phyloP scores from a whole-genome alignment of 2,797 vertebrate species.

The Cryptoblepharus egeriae region DNA sequence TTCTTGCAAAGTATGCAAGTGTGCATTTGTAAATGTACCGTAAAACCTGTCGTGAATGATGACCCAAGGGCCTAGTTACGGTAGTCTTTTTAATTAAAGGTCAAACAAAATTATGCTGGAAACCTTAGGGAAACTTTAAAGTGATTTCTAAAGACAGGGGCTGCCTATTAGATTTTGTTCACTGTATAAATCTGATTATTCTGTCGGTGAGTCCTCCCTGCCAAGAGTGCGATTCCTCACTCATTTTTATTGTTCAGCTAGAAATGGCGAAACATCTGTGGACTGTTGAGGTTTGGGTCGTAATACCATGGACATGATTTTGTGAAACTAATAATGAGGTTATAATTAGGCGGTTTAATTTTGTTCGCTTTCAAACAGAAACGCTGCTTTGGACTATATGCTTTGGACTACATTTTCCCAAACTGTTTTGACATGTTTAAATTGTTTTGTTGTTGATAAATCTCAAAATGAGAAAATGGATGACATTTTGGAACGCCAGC shows the following conservation, averaged over 20 bases:
- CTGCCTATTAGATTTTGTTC: constrained; percentile 36
- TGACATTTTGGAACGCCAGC: constrained; percentile 23
- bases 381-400: neutral
- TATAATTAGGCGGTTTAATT: constrained; percentile 25
- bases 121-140: constrained; percentile 34
- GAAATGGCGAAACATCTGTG: constrained; percentile 20
- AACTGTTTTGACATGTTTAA: constrained; percentile 32
- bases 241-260: constrained; percentile 42
- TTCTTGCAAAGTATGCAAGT: constrained; percentile 12
- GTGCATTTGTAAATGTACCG: constrained; percentile 34
- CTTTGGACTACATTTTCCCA: constrained; percentile 7
- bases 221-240: constrained; percentile 29
- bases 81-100: constrained; percentile 41
- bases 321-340: constrained; percentile 8
- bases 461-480: neutral
- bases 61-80: constrained; percentile 18
- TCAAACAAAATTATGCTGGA: constrained; percentile 31
- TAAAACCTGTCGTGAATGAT: constrained; percentile 35
- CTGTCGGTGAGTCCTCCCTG: neutral
- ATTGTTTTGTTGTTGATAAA: constrained; percentile 15
- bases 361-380: constrained; percentile 2
- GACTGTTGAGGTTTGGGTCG: constrained; percentile 32
- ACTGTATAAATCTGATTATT: constrained; percentile 28
- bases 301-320: constrained; percentile 29
- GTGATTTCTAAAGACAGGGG: neutral